A percentile compares a stretch with the other conserved stretches of the same genome.
Evolutionary conservation across 2,888 invertebrate species (phyloP).

Genomic region (Malthinus flaveolus): DNA sequence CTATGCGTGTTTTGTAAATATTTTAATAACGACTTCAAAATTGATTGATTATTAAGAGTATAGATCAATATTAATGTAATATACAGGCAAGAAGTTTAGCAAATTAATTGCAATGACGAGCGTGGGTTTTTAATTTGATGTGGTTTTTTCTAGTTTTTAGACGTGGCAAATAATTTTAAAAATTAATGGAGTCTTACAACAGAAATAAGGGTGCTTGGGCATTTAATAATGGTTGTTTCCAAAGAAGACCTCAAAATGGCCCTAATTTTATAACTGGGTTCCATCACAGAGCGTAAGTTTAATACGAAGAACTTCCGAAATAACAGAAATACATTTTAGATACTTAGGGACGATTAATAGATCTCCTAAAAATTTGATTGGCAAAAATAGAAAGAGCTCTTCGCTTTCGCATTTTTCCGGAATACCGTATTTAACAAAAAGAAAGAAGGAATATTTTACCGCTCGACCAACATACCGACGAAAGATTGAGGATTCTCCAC

Average conservation of each 20-base stretch:
- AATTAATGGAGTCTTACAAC: too few relatives aligned
- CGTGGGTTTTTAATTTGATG: too few relatives aligned
- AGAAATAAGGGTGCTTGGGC: background rate
- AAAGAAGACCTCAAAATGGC: background rate
- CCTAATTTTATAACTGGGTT: background rate
- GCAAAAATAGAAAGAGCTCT: background rate
- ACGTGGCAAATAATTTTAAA: background rate
- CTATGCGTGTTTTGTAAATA: slow-evolving; percentile 2
- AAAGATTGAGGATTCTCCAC: background rate
- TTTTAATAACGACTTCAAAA: background rate
- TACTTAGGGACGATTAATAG: background rate
- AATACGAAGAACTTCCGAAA: background rate
- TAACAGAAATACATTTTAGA: background rate
- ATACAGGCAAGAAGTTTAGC: too few relatives aligned
- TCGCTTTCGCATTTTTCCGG: background rate
- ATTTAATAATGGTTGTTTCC: background rate
- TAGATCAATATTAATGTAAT: too few relatives aligned
- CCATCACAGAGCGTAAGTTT: slow-evolving; percentile 5
- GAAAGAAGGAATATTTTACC: background rate
- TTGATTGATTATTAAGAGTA: background rate
- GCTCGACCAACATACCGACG: background rate
- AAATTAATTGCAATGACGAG: too few relatives aligned
- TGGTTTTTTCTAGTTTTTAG: background rate
- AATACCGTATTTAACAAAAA: slow-evolving; percentile 7
- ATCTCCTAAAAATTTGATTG: background rate